A percentile compares a stretch with the other conserved stretches of the same genome.
phyloP scores from a whole-genome alignment of 2,888 invertebrate species.

The Galeruca laticollis region DNA sequence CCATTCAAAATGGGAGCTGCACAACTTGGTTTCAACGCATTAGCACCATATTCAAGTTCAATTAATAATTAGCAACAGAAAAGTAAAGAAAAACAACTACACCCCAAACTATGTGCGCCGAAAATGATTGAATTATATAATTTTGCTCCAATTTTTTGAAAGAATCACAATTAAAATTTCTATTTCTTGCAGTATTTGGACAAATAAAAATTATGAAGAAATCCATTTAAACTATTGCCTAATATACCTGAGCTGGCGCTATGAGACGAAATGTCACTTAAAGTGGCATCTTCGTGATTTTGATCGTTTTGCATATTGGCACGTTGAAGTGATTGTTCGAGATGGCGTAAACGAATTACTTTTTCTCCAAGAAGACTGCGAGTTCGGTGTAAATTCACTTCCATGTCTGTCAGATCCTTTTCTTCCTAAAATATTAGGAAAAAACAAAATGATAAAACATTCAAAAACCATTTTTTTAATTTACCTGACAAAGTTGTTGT shows the following conservation, averaged over 20 bases:
- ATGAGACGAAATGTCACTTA: conserved; percentile 77
- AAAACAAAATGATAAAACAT: conserved; percentile 1
- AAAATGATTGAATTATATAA: too few species aligned
- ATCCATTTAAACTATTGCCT: conserved; percentile 7
- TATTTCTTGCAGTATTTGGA: too few species aligned
- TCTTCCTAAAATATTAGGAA: conserved; percentile 73
- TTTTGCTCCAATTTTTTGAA: too few species aligned
- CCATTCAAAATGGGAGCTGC: too few species aligned
- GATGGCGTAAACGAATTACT: conserved; percentile 82
- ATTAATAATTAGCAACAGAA: too few species aligned
- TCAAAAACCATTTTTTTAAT: too few species aligned
- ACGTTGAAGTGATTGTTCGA: conserved; percentile 81
- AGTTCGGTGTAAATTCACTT: conserved; percentile 85
- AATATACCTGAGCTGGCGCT: conserved; percentile 70
- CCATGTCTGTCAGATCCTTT: conserved; percentile 85
- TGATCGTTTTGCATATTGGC: conserved; percentile 67
- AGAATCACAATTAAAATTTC: too few species aligned
- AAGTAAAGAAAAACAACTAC: too few species aligned
- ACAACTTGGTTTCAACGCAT: too few species aligned
- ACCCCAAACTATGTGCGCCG: too few species aligned
- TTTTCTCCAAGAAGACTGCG: conserved; percentile 85
- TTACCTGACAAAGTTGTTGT: conserved; percentile 71
- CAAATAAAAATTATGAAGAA: not conserved
- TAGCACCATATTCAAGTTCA: too few species aligned
- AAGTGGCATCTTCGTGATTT: conserved; percentile 71